Evolutionary conservation across 2,888 invertebrate species (phyloP).

Genomic region (Fragum fragum): DNA sequence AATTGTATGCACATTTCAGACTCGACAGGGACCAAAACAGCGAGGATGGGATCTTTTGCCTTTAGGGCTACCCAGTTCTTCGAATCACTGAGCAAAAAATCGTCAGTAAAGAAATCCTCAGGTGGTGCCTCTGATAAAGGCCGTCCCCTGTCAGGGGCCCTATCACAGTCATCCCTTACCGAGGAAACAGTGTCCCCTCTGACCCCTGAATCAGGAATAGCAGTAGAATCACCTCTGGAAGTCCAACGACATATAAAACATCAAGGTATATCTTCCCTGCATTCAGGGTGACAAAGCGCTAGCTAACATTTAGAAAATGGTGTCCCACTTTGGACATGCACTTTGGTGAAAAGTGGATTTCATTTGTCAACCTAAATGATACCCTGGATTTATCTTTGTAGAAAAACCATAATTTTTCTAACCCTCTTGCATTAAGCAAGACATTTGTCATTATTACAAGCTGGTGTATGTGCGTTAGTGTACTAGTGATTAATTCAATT

Average conservation of each 20-base stretch:
- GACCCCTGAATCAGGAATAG: slow-evolving; percentile 31
- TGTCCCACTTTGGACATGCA: too few relatives aligned
- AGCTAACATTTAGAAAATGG: too few relatives aligned
- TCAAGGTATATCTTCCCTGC: slow-evolving; percentile 53
- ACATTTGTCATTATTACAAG: too few relatives aligned
- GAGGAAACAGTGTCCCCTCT: slow-evolving; percentile 15
- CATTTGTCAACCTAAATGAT: too few relatives aligned
- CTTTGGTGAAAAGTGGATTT: too few relatives aligned
- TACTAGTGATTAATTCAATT: too few relatives aligned
- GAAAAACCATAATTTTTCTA: too few relatives aligned
- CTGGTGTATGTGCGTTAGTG: too few relatives aligned
- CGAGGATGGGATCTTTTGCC: slow-evolving; percentile 77
- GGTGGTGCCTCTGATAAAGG: slow-evolving; percentile 27
- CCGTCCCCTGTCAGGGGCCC: slow-evolving; percentile 18
- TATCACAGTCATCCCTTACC: slow-evolving; percentile 28
- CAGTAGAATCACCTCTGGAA: slow-evolving; percentile 32
- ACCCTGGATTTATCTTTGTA: too few relatives aligned
- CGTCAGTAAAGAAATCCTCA: slow-evolving; percentile 52
- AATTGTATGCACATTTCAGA: slow-evolving; percentile 42
- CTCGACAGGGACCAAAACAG: slow-evolving; percentile 68
- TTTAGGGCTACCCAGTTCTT: slow-evolving; percentile 80
- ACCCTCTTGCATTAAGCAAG: too few relatives aligned
- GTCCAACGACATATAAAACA: slow-evolving; percentile 60
- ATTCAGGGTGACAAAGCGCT: too few relatives aligned
- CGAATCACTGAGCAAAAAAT: slow-evolving; percentile 79